Percentiles rank a stretch among this genome's conserved stretches.
Conservation (phyloP, 2,113 vertebrate genomes). For the Cyrtonyx montezumae region DNA sequence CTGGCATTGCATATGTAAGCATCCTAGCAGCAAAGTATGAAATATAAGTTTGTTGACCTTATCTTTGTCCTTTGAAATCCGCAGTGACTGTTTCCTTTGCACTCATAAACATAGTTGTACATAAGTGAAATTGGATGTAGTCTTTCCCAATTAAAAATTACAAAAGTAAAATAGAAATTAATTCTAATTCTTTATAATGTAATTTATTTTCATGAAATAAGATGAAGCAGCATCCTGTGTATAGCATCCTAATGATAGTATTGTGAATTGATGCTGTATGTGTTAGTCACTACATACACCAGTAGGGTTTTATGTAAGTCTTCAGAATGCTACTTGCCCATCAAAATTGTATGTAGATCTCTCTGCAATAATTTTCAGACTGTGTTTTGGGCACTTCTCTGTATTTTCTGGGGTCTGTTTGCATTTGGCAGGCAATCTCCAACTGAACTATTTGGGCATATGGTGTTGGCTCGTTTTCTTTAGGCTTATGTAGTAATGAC, state of each 20-base stretch:
- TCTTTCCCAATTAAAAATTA: neutral
- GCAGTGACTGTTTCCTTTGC: neutral
- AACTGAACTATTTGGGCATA: neutral
- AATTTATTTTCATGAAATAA: neutral
- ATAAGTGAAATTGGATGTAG: neutral
- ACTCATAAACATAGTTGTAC: neutral
- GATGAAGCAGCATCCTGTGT: neutral
- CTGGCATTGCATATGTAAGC: neutral
- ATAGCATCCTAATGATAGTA: neutral
- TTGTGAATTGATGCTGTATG: neutral
- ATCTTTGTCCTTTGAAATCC: neutral
- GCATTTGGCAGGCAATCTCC: neutral
- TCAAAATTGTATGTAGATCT: slow-evolving; percentile 13
- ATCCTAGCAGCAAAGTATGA: neutral
- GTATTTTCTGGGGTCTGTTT: neutral
- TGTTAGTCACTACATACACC: neutral
- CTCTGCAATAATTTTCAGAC: slow-evolving; percentile 31
- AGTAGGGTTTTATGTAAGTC: neutral
- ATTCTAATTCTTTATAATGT: neutral
- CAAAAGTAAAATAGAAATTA: neutral
- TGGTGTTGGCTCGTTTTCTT: neutral
- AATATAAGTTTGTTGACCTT: neutral
- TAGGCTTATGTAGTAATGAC: neutral
- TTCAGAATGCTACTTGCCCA: neutral
- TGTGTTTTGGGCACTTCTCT: neutral